Evolutionary conservation across 2,113 vertebrate species (phyloP).

Genomic region (Rynchops niger): DNA sequence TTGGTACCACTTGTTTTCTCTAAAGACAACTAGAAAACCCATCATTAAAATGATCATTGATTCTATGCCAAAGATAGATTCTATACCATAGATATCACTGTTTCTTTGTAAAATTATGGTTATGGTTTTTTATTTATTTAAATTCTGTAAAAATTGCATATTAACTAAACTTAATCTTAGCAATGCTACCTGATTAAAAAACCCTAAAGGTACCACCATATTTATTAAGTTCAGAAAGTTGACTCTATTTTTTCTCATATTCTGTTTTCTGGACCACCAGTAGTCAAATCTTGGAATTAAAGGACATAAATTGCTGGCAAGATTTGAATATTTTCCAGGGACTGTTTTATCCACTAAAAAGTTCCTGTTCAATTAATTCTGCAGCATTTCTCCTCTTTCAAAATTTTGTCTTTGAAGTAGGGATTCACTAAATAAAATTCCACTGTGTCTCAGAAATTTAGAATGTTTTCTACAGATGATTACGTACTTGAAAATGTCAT

Average conservation of each 20-base stretch:
- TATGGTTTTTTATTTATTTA: background rate
- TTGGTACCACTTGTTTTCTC: background rate
- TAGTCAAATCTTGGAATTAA: background rate
- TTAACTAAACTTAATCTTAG: background rate
- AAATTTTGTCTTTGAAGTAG: background rate
- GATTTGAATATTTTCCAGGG: background rate
- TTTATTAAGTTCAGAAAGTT: background rate
- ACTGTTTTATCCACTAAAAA: background rate
- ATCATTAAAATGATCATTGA: background rate
- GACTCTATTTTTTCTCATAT: background rate
- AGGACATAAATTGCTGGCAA: background rate
- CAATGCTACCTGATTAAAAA: background rate
- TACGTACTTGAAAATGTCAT: background rate
- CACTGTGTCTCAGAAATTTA: background rate
- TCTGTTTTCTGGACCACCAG: background rate
- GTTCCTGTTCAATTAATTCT: background rate
- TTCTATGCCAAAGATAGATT: background rate
- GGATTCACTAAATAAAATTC: background rate
- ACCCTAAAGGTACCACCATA: background rate
- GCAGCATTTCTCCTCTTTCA: background rate
- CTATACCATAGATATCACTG: background rate
- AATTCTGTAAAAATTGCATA: background rate
- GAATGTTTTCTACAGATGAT: background rate
- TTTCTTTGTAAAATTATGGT: background rate
- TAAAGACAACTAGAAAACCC: background rate